Percentiles rank a stretch among this genome's conserved stretches.
Evolutionary conservation across 2,113 vertebrate genomes (phyloP).

Genomic region (Poeciliopsis retropinna): DNA sequence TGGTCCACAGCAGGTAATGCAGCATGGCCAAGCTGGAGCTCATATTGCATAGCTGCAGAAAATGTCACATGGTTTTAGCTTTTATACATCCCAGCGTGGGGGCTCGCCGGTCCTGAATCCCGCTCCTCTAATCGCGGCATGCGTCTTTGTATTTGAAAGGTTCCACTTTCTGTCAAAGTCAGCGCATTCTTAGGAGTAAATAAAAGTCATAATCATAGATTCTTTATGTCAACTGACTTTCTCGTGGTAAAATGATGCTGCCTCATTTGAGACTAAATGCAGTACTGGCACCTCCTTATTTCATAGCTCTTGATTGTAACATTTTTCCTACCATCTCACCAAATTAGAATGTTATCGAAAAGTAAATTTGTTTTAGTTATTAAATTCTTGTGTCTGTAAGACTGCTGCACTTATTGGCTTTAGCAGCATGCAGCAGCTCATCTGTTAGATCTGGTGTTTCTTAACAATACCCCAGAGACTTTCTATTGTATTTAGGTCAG

Average conservation of each 20-base stretch:
- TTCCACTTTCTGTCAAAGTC: constrained; percentile 16
- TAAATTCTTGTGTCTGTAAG: constrained; percentile 33
- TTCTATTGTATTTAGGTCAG: too few species aligned
- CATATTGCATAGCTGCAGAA: constrained; percentile 23
- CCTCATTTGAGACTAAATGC: constrained; percentile 7
- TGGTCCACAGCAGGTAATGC: constrained; percentile 54
- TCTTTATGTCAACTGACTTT: constrained; percentile 16
- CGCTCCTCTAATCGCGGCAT: constrained; percentile 2
- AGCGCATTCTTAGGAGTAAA: not conserved
- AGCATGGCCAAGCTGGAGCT: constrained; percentile 22
- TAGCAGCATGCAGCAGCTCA: too few species aligned
- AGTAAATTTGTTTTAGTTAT: not conserved
- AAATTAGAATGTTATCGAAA: too few species aligned
- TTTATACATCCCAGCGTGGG: constrained; percentile 17
- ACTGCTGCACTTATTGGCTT: too few species aligned
- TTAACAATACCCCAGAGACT: too few species aligned
- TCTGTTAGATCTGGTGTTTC: too few species aligned
- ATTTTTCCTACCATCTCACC: not conserved
- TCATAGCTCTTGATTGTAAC: constrained; percentile 6
- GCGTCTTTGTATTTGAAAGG: constrained; percentile 4
- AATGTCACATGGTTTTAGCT: constrained; percentile 38
- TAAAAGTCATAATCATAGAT: not conserved
- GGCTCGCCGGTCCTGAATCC: not conserved
- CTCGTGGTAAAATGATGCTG: constrained; percentile 4
- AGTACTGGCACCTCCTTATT: constrained; percentile 19